Evolutionary conservation across 2,113 vertebrate species (phyloP).

Genomic region (Daphoenositta chrysoptera): DNA sequence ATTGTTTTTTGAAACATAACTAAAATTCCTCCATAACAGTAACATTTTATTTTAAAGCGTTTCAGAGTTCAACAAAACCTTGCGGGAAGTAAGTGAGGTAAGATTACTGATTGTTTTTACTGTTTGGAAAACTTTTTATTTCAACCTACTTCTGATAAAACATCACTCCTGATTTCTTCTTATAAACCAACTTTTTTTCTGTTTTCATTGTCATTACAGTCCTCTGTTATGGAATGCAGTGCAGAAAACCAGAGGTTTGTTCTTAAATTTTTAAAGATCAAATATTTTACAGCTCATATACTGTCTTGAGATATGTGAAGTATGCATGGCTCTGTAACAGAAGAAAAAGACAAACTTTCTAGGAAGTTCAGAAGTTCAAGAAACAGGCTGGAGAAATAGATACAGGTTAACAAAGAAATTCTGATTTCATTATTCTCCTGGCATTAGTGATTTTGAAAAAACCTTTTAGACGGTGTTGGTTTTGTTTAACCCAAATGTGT

Average conservation of each 20-base stretch:
- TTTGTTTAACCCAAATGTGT: background rate
- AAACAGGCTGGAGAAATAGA: background rate
- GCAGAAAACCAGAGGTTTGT: constrained; percentile 73
- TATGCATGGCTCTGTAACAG: background rate
- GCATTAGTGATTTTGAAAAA: background rate
- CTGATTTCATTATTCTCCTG: background rate
- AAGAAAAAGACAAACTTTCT: background rate
- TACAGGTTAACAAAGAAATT: background rate
- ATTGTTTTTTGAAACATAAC: background rate
- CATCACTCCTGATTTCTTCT: background rate
- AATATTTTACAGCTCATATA: background rate
- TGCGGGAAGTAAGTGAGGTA: constrained; percentile 72
- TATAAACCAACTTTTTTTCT: background rate
- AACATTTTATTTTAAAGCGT: constrained; percentile 63
- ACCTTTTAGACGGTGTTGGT: background rate
- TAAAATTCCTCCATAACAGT: background rate
- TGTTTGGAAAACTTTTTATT: background rate
- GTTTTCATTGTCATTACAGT: constrained; percentile 63
- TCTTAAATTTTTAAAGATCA: background rate
- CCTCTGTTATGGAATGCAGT: constrained; percentile 67
- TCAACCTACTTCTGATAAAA: background rate
- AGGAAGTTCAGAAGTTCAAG: background rate
- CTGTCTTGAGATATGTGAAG: background rate
- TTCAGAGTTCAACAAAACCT: constrained; percentile 74
- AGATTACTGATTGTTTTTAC: background rate